phyloP scores from a whole-genome alignment of 2,797 vertebrate genomes.

The Triplophysa yarkandensis region DNA sequence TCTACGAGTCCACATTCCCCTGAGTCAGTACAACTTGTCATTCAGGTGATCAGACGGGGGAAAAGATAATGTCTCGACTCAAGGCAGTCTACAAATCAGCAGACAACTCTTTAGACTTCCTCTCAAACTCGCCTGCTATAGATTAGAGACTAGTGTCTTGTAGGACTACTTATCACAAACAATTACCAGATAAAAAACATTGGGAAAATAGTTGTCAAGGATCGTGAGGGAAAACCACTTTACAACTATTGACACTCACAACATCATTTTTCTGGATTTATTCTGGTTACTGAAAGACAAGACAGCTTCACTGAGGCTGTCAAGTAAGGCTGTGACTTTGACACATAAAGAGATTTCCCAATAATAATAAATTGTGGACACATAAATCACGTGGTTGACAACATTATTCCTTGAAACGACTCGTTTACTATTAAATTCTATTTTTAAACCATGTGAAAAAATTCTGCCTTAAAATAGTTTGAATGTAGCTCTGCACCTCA shows the following conservation, averaged over 20 bases:
- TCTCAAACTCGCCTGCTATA: neutral
- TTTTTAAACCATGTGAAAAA: too few relatives aligned
- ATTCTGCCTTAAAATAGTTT: too few relatives aligned
- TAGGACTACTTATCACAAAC: conserved; percentile 10
- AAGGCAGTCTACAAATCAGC: conserved; percentile 37
- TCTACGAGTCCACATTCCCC: conserved; percentile 52
- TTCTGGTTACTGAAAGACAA: neutral
- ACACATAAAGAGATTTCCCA: too few relatives aligned
- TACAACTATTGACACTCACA: too few relatives aligned
- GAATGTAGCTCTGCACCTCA: too few relatives aligned
- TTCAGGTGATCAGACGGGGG: conserved; percentile 58
- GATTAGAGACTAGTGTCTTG: conserved; percentile 10
- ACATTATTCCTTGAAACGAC: too few relatives aligned
- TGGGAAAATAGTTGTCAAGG: neutral
- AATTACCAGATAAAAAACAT: conserved; percentile 24
- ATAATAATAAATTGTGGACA: neutral
- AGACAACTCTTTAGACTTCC: conserved; percentile 29
- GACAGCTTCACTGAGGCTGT: neutral
- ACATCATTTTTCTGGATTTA: too few relatives aligned
- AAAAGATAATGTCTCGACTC: conserved; percentile 53
- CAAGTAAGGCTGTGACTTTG: neutral
- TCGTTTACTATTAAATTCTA: too few relatives aligned
- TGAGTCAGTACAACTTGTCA: conserved; percentile 53
- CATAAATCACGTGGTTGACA: too few relatives aligned
- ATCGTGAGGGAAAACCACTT: neutral